Base-by-base conservation (phyloP, 2,888 invertebrate genomes). In the Nipponacmea schrenckii region DNA sequence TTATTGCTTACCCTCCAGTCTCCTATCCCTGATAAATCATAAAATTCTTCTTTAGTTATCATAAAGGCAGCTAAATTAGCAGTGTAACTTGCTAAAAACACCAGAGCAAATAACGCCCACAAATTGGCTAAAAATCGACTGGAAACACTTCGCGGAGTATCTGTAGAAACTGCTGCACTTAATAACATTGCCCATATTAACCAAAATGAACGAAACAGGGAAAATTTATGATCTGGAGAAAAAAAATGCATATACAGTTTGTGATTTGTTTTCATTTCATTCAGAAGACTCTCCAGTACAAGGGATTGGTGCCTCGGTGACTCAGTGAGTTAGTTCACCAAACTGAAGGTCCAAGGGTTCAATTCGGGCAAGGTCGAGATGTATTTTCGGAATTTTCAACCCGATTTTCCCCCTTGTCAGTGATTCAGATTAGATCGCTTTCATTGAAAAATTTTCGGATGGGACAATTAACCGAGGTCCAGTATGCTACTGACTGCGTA, bases 11-110 rank as follows among this genome's bases (percentile, higher is more conserved):
- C 91, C 88, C 91, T 90, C 76, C 92, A 91, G 88, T 96, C 96
- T 81, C 95, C 94, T 74, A 96, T 91, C 20, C 97, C 97, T 82
- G 93, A 92, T 79, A 98, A 93, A 87, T 96, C 95, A 89, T 96
- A 96, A 89, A 93, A 96, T 89, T 97, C 96, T 87, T 97, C 97
- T 77, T 96, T 91, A 68, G 99, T 98, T 88, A 99, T 99, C 99
- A 99, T 99, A 92, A 99, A 99, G 77, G 99, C 98, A 73, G 99
- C 99, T 87, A 99, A 91, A 91, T 99, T 99, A 90, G 99, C 99
- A 90, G 99, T 99, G 92, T 99, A 99, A 86, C 98, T 98, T 89
- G 98, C 98, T 81, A 98, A 94, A 90, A 99, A 99, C 77, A 98
- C 98, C 70, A 99, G 96, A 69, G 98, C 98, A 89, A 99, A 99